Base-by-base conservation (phyloP, 1,140 invertebrate genomes). In the Aleiodes sp. region DNA sequence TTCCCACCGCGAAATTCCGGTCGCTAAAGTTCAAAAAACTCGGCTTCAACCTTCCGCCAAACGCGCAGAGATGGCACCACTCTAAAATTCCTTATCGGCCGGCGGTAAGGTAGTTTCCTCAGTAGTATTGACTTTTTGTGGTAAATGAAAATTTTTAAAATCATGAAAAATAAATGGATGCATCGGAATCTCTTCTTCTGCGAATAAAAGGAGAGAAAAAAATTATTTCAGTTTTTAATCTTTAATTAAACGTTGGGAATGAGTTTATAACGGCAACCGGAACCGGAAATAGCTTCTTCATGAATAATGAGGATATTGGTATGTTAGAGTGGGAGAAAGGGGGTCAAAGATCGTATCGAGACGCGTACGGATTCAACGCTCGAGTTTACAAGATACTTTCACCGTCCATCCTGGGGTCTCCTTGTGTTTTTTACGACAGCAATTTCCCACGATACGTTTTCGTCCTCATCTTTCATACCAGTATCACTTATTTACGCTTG, bases 331-430 rank as follows among this genome's bases (percentile, higher is more conserved):
- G 35, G 33, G 16, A 65, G 46, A 41, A 68, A 62, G 21, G 14
- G 37, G 59, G 59, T 33, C 66, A 68, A 62, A 68, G 66, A 68
- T 68, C 39, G 37, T 68, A 68, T 68, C 66, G 57, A 68, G n/a
- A 59, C 66, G 59, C 66, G 57, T 68, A 68, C 57, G 14, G 28
- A 68, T 62, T 16, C 66, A 68, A 52, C 57, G 31, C 52, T 68
- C 37, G 41, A 68, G 24, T 62, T 67, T 60, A 60, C 37, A 28
- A 2, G 24, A 52, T 68, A 68, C 66, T 68, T 68, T 68, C 66
- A 68, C 66, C 66, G 37, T 68, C 29, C 59, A 68, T 68, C 56
- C 65, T 43, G 39, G n/a, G n/a, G 39, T n/a, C n/a, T 52, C 21
- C 46, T 52, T 52, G 46, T 52, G 10, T 52, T 24, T n/a, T n/a